Evolutionary conservation across 1,140 invertebrate genomes (phyloP).

Genomic region (Ditylenchus dipsaci): DNA sequence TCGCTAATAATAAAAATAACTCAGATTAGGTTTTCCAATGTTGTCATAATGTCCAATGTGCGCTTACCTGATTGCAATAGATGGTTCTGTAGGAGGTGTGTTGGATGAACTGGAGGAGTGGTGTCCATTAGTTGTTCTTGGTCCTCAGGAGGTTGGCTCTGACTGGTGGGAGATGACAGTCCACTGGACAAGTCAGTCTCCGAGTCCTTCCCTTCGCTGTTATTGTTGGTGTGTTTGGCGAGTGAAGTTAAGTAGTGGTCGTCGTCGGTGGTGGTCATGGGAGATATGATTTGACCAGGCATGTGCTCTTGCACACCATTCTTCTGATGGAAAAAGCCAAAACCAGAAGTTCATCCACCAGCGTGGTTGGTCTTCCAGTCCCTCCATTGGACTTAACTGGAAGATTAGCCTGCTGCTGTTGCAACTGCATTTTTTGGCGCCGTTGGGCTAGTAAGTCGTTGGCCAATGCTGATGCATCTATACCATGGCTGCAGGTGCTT

Average conservation of each 20-base stretch:
- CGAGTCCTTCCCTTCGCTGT: background rate
- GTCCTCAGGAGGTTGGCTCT: slow-evolving; percentile 13
- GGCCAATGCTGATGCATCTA: slow-evolving; percentile 17
- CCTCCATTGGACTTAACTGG: background rate
- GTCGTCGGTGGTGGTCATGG: background rate
- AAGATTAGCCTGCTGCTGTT: background rate
- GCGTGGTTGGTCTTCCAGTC: background rate
- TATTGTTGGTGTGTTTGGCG: background rate
- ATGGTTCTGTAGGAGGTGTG: too few relatives aligned
- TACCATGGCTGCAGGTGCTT: background rate
- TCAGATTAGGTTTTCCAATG: too few relatives aligned
- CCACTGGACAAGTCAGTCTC: background rate
- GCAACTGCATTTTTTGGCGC: slow-evolving; percentile 15
- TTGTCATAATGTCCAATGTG: too few relatives aligned
- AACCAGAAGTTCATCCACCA: background rate
- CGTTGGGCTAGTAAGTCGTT: slow-evolving; percentile 18
- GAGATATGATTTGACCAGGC: background rate
- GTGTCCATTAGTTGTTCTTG: slow-evolving; percentile 10
- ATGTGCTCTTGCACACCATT: background rate
- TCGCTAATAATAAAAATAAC: too few relatives aligned
- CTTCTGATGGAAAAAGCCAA: background rate
- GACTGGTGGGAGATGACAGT: background rate
- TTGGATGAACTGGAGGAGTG: background rate
- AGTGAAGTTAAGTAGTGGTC: background rate
- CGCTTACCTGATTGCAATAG: too few relatives aligned